Evolutionary conservation across 2,797 vertebrate genomes (phyloP).

Genomic region (Schizopygopsis malacanthus): DNA sequence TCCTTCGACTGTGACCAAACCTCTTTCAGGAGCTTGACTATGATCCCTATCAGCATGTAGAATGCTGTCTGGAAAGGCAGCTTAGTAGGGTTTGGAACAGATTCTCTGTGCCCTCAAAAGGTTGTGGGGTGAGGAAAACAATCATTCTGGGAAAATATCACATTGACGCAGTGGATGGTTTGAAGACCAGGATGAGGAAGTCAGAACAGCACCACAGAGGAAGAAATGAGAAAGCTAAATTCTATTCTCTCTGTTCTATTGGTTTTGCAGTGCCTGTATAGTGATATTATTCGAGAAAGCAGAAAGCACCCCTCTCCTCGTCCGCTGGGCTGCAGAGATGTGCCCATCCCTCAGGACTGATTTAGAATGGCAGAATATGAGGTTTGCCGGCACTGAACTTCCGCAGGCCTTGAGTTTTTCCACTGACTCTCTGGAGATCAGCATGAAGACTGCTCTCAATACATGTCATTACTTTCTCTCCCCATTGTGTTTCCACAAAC

Average conservation of each 20-base stretch:
- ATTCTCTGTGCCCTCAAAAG: not conserved
- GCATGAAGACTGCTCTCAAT: slow-evolving; percentile 33
- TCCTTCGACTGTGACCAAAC: not conserved
- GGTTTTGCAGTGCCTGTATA: not conserved
- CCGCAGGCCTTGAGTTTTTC: not conserved
- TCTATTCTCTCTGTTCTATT: not conserved
- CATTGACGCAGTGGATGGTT: not conserved
- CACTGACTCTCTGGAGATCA: slow-evolving; percentile 24
- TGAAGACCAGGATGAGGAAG: not conserved
- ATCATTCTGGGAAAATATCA: not conserved
- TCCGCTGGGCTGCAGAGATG: not conserved
- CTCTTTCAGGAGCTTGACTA: slow-evolving; percentile 22
- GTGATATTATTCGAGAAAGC: slow-evolving; percentile 29
- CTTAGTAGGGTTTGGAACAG: not conserved
- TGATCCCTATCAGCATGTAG: slow-evolving; percentile 5
- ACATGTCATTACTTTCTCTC: slow-evolving; percentile 45
- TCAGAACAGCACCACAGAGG: not conserved
- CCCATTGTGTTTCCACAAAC: slow-evolving; percentile 3
- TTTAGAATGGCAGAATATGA: slow-evolving; percentile 43
- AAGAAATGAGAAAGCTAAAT: slow-evolving; percentile 3
- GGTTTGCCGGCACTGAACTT: not conserved
- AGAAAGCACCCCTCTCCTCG: slow-evolving; percentile 9
- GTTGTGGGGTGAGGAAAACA: not conserved
- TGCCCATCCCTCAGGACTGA: slow-evolving; percentile 25
- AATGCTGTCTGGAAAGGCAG: slow-evolving; percentile 1